These are phyloP conservation scores for Chaetura pelagica DNA, from an alignment of 2,113 vertebrate species.

Conservation along the genomic window DNA sequence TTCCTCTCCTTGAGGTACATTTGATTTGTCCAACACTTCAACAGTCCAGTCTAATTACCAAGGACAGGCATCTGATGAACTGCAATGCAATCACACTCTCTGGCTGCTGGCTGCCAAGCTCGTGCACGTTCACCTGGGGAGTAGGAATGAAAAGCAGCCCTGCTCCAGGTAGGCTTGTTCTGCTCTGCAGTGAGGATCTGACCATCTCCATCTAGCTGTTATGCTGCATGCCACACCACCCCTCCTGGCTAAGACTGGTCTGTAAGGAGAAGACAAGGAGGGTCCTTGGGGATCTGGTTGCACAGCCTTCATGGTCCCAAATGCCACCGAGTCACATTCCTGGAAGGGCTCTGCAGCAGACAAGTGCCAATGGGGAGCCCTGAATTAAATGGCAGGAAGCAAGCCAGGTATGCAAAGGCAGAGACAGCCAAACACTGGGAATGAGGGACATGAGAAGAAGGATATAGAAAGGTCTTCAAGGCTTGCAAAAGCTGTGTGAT, in stretches of 20 bases:
- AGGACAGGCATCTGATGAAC: not conserved
- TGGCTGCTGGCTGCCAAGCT: not conserved
- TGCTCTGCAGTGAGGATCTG: not conserved
- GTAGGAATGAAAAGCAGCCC: not conserved
- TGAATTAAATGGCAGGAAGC: not conserved
- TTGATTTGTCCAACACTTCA: not conserved
- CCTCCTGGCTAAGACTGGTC: not conserved
- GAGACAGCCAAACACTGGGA: not conserved
- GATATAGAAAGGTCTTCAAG: rapidly evolving
- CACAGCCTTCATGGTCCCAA: not conserved
- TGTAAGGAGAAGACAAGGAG: not conserved
- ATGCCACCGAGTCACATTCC: not conserved
- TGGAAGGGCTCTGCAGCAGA: not conserved
- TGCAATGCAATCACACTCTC: not conserved
- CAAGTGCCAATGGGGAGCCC: not conserved
- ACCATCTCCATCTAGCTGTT: not conserved
- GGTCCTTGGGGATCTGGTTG: not conserved
- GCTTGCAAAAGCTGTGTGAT: not conserved
- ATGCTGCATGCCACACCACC: rapidly evolving
- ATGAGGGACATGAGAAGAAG: not conserved
- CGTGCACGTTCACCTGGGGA: not conserved
- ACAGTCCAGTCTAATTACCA: not conserved
- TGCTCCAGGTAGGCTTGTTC: not conserved
- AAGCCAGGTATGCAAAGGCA: not conserved
- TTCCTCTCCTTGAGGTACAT: not conserved